These are phyloP conservation scores for Narcine bancroftii DNA, from an alignment of 2,113 vertebrate species.

Conservation along the genomic window DNA sequence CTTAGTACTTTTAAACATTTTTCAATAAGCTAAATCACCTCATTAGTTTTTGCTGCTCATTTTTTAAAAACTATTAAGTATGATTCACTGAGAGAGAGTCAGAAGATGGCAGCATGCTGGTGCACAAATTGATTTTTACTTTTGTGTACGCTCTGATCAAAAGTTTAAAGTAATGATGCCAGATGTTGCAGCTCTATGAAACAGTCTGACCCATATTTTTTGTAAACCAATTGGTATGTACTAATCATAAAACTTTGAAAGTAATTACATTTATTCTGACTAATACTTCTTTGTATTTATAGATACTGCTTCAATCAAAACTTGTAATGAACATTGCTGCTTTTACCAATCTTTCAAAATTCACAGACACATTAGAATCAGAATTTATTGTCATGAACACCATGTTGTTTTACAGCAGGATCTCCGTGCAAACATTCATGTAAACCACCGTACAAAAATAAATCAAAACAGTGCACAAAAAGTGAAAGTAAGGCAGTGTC, in stretches of 20 bases:
- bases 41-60: constrained; percentile 67
- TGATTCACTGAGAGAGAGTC: constrained; percentile 57
- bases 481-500: no score
- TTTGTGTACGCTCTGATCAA: constrained; percentile 39
- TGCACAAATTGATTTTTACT: constrained; percentile 73
- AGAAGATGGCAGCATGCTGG: constrained; percentile 56
- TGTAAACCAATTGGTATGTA: neutral
- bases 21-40: constrained; percentile 69
- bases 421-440: no score
- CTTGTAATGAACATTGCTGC: neutral
- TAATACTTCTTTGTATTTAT: neutral
- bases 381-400: no score
- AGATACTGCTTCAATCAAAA: neutral
- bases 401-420: no score
- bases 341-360: neutral
- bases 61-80: constrained; percentile 66
- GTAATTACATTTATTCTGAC: neutral
- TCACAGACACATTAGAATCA: neutral
- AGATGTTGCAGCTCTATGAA: neutral
- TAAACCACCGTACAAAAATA: no score
- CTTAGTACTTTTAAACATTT: constrained; percentile 62
- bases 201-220: neutral
- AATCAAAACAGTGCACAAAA: no score
- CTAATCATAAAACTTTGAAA: neutral
- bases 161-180: constrained; percentile 27